Evolutionary conservation across 2,888 invertebrate species (phyloP).

Genomic region (Gasteruption jaculator): DNA sequence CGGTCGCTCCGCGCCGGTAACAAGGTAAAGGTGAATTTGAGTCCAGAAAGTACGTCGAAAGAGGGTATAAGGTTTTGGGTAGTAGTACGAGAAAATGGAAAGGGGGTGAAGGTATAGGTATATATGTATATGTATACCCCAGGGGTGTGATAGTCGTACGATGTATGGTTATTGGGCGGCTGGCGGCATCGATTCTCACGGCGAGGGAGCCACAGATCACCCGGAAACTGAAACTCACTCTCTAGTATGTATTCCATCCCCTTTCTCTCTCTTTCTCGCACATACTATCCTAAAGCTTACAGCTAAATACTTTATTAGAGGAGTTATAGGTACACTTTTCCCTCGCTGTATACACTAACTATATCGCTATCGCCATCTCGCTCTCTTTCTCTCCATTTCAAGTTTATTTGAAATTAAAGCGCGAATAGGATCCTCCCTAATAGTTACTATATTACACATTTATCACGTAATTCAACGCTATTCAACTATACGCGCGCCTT

Average conservation of each 20-base stretch:
- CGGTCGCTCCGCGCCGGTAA: too few species aligned
- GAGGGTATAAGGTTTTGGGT: too few species aligned
- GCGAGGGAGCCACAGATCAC: slow-evolving; percentile 51
- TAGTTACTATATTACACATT: too few species aligned
- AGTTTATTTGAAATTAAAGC: too few species aligned
- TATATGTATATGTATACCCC: slow-evolving; percentile 38
- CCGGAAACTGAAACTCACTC: slow-evolving; percentile 47
- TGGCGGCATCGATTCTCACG: slow-evolving; percentile 51
- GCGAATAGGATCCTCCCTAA: too few species aligned
- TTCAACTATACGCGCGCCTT: too few species aligned
- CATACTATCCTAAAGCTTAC: slow-evolving; percentile 23
- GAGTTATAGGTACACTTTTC: slow-evolving; percentile 41
- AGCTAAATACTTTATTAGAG: slow-evolving; percentile 47
- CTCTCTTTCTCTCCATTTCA: too few species aligned
- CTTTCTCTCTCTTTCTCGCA: slow-evolving; percentile 18
- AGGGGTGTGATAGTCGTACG: slow-evolving; percentile 47
- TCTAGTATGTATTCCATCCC: slow-evolving; percentile 5
- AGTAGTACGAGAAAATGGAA: slow-evolving; percentile 15
- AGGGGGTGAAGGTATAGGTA: slow-evolving; percentile 17
- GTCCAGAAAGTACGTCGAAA: too few species aligned
- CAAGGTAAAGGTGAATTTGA: too few species aligned
- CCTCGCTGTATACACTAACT: slow-evolving; percentile 21
- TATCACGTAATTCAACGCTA: too few species aligned
- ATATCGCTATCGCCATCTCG: too few species aligned
- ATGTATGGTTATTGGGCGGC: slow-evolving; percentile 51